Evolutionary conservation across 1,140 invertebrate species (phyloP).

Genomic region (Cyclina sinensis): DNA sequence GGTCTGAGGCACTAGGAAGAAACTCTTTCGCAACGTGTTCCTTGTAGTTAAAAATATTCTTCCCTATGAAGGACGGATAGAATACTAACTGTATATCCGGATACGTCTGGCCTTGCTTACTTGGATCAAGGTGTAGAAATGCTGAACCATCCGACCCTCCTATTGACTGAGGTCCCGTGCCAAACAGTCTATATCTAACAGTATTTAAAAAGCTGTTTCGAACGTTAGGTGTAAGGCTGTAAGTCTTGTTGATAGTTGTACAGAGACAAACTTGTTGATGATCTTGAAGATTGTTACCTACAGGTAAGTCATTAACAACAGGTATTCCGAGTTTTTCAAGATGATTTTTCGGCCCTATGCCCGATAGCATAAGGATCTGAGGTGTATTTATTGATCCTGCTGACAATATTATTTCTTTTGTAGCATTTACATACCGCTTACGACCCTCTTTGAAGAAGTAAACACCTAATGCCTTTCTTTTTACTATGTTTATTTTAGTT

Average conservation of each 20-base stretch:
- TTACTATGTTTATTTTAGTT: conserved; percentile 1
- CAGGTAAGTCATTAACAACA: conserved; percentile 35
- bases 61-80: neutral
- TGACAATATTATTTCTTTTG: conserved; percentile 83
- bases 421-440: conserved; percentile 46
- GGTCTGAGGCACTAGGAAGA: neutral
- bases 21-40: conserved; percentile 1
- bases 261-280: conserved; percentile 3
- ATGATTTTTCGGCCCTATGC: conserved; percentile 90
- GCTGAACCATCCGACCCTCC: conserved; percentile 22
- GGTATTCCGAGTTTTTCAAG: conserved; percentile 41
- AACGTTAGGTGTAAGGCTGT: neutral
- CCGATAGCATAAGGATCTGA: conserved; percentile 95
- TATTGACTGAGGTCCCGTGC: neutral
- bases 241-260: neutral
- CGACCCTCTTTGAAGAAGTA: conserved; percentile 6
- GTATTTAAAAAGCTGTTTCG: neutral
- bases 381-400: conserved; percentile 95
- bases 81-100: conserved; percentile 42
- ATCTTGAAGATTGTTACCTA: conserved; percentile 43
- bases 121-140: conserved; percentile 24
- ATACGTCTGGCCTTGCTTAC: neutral
- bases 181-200: conserved; percentile 8
- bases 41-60: neutral
- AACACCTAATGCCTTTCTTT: conserved; percentile 52